A percentile compares a stretch with the other conserved stretches of the same genome.
Evolutionary conservation across 2,113 vertebrate genomes (phyloP).

Genomic region (Garra rufa): DNA sequence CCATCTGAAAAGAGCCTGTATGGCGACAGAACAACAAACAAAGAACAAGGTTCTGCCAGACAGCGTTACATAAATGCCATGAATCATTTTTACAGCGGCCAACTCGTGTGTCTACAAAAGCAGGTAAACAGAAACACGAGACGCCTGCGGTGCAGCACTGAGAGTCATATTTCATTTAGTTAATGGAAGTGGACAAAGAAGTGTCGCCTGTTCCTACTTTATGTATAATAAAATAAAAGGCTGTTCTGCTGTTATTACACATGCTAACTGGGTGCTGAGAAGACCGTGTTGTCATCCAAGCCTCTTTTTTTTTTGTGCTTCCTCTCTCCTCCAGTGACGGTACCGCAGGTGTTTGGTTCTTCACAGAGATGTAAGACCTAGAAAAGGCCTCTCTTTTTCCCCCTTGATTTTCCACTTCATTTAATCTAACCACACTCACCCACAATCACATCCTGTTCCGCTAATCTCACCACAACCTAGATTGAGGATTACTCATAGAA

Average conservation of each 20-base stretch:
- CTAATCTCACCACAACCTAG: slow-evolving; percentile 55
- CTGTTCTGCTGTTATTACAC: slow-evolving; percentile 4
- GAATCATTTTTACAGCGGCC: slow-evolving; percentile 22
- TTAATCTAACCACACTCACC: background rate
- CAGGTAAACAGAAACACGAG: slow-evolving; percentile 40
- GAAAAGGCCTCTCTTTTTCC: background rate
- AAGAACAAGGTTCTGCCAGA: slow-evolving; percentile 39
- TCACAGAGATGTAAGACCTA: slow-evolving; percentile 73
- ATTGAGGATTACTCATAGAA: slow-evolving; percentile 51
- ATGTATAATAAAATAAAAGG: slow-evolving; percentile 10
- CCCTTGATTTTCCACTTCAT: background rate
- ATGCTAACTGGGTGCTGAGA: background rate
- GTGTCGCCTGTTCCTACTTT: background rate
- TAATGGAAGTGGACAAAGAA: slow-evolving; percentile 25
- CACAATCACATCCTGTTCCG: background rate
- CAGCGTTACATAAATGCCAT: slow-evolving; percentile 44
- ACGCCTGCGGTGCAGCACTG: background rate
- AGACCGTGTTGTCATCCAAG: slow-evolving; percentile 28
- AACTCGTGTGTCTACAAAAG: slow-evolving; percentile 9
- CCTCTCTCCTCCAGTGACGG: slow-evolving; percentile 70
- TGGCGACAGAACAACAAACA: slow-evolving; percentile 39
- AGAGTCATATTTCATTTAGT: slow-evolving; percentile 33
- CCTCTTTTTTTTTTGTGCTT: slow-evolving; percentile 45
- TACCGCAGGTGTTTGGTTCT: slow-evolving; percentile 61
- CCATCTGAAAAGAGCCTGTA: slow-evolving; percentile 39